Evolutionary conservation across 2,797 vertebrate species (phyloP).

Genomic region (Gymnoscopelus braueri): DNA sequence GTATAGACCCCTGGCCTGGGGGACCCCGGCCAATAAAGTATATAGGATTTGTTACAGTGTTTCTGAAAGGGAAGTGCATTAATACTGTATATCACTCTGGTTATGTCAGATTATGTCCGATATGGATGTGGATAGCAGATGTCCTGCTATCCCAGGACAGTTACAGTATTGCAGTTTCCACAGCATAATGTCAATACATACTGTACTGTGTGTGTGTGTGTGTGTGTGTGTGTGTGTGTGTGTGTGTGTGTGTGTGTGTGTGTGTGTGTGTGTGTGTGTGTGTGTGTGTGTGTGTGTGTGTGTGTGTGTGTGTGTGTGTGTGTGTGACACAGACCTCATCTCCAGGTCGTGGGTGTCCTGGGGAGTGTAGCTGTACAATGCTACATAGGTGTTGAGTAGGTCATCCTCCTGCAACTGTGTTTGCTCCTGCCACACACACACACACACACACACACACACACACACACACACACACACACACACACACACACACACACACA

Average conservation of each 20-base stretch:
- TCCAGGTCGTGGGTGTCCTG: conserved; percentile 96
- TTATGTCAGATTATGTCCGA: conserved; percentile 9
- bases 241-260: too few relatives aligned
- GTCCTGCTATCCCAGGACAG: background rate
- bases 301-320: background rate
- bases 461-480: conserved; percentile 14
- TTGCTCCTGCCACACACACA: conserved; percentile 77
- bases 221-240: too few relatives aligned
- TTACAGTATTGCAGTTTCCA: background rate
- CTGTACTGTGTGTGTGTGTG: too few relatives aligned
- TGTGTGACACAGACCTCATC: conserved; percentile 85
- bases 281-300: conserved; percentile 3
- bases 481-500: conserved; percentile 6
- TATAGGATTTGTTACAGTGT: background rate
- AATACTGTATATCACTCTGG: conserved; percentile 2
- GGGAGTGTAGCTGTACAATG: conserved; percentile 93
- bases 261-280: conserved; percentile 13
- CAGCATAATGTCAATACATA: background rate
- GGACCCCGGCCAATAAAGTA: too few relatives aligned
- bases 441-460: conserved; percentile 38
- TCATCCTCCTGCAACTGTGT: conserved; percentile 83
- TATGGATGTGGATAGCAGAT: background rate
- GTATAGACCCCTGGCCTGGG: too few relatives aligned
- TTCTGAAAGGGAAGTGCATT: background rate
- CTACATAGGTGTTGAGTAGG: conserved; percentile 92